Conservation (phyloP, 2,113 vertebrate species). For the Montifringilla adamsi region DNA sequence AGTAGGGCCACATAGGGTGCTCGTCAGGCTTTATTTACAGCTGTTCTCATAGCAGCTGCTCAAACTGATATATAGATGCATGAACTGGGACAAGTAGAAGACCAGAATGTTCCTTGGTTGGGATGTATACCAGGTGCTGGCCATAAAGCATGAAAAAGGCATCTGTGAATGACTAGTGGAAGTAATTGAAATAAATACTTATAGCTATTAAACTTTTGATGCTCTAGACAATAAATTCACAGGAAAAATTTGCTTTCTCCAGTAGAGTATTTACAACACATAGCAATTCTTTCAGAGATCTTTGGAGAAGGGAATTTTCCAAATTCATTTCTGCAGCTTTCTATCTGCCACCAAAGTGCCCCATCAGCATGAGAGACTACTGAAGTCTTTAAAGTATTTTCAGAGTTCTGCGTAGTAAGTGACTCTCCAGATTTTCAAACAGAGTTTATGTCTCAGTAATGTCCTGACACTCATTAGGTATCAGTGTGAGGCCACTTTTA, state of each 20-base stretch:
- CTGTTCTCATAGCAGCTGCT: neutral
- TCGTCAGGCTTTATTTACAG: neutral
- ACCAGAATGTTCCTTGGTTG: neutral
- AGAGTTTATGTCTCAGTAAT: neutral
- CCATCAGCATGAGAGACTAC: neutral
- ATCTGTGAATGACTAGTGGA: neutral
- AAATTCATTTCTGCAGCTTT: neutral
- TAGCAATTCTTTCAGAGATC: neutral
- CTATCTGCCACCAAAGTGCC: neutral
- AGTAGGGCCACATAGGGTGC: neutral
- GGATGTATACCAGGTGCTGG: neutral
- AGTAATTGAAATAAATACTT: constrained; percentile 33
- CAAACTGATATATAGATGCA: neutral
- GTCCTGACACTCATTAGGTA: neutral
- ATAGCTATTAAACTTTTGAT: neutral
- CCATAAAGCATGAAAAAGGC: neutral
- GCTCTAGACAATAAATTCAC: neutral
- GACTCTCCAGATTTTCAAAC: neutral
- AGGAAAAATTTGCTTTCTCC: neutral
- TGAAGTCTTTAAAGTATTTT: neutral
- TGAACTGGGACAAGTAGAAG: neutral
- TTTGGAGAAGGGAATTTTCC: neutral
- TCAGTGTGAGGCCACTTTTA: neutral
- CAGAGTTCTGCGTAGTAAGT: neutral
- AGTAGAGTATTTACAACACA: neutral